Conservation (phyloP, 2,113 vertebrate species). For the Laticauda colubrina region DNA sequence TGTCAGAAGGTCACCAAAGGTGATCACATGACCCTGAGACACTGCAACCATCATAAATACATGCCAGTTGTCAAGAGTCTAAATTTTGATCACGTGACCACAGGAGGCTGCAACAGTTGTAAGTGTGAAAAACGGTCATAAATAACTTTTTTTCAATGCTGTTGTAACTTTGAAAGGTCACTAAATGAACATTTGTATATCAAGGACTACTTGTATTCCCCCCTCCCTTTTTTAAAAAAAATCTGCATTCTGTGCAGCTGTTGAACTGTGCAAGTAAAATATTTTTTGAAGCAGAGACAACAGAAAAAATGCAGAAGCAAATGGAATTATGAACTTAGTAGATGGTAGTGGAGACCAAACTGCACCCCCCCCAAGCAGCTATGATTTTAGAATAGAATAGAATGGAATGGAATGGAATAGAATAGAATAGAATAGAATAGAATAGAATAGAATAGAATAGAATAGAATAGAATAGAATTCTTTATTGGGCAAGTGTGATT, state of each 20-base stretch:
- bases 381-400: no score
- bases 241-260: neutral
- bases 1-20: neutral
- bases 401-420: no score
- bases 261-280: neutral
- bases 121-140: neutral
- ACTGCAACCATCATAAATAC: neutral
- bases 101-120: neutral
- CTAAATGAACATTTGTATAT: neutral
- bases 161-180: neutral
- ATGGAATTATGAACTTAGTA: neutral
- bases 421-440: no score
- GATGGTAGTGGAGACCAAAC: neutral
- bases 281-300: neutral
- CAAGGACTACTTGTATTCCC: neutral
- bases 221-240: neutral
- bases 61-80: neutral
- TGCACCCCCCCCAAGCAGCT: no score
- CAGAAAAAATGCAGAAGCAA: neutral
- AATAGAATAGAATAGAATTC: no score
- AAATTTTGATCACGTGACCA: neutral
- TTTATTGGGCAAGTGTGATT: no score
- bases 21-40: neutral
- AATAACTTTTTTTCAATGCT: neutral
- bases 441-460: no score